A percentile compares a stretch with the other conserved stretches of the same genome.
phyloP scores from a whole-genome alignment of 2,113 vertebrate genomes.

The Crypturellus undulatus region DNA sequence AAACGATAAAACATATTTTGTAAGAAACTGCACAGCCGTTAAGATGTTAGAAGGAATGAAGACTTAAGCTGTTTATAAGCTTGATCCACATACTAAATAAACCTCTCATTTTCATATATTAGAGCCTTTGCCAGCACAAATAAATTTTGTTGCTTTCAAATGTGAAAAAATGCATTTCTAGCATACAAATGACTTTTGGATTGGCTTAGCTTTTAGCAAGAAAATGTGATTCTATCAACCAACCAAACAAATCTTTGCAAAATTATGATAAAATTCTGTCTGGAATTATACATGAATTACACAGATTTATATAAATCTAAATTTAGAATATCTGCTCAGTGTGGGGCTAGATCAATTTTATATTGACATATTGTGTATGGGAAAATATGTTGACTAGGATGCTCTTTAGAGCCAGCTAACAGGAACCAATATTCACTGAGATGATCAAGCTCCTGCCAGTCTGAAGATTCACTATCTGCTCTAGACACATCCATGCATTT shows the following conservation, averaged over 20 bases:
- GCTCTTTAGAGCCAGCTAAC: not conserved
- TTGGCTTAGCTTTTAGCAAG: slow-evolving; percentile 33
- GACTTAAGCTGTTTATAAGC: slow-evolving; percentile 84
- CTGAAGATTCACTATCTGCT: not conserved
- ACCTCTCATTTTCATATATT: slow-evolving; percentile 81
- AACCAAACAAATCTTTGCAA: slow-evolving; percentile 52
- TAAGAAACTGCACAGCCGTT: slow-evolving; percentile 92
- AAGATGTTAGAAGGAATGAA: slow-evolving; percentile 87
- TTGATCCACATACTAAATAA: slow-evolving; percentile 87
- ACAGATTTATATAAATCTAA: slow-evolving; percentile 3
- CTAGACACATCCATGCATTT: not conserved
- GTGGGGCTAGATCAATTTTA: not conserved
- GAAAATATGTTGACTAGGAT: not conserved
- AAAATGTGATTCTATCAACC: slow-evolving; percentile 57
- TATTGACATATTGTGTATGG: not conserved
- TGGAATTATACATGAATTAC: not conserved
- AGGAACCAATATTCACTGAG: not conserved
- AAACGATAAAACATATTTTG: slow-evolving; percentile 99
- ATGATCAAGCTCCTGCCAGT: not conserved
- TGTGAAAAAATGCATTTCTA: slow-evolving; percentile 35
- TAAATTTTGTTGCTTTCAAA: slow-evolving; percentile 50
- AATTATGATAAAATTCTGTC: slow-evolving; percentile 46
- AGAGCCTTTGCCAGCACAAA: slow-evolving; percentile 47
- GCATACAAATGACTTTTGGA: slow-evolving; percentile 27
- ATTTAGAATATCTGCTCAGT: not conserved